phyloP scores from a whole-genome alignment of 2,888 invertebrate genomes.

The Scaptomyza flava region DNA sequence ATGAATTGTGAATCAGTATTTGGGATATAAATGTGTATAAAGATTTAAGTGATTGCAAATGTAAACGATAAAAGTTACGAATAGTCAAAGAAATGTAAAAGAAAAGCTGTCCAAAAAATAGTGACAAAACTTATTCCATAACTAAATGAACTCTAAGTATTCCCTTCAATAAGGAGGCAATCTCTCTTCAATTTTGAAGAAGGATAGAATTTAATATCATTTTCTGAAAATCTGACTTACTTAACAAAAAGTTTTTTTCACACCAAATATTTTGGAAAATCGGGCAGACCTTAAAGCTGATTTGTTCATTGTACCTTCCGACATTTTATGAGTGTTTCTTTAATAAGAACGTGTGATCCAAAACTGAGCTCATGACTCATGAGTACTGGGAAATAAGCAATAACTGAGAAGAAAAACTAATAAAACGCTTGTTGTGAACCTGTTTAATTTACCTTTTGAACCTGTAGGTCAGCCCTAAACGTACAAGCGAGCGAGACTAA shows the following conservation, averaged over 20 bases:
- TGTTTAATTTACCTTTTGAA: conserved; percentile 25
- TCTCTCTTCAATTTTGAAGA: too few species aligned
- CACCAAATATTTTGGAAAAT: background rate
- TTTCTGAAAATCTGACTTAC: too few species aligned
- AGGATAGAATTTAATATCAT: too few species aligned
- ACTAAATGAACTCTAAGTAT: background rate
- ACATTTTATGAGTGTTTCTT: conserved; percentile 2
- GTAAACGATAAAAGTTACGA: too few species aligned
- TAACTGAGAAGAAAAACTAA: background rate
- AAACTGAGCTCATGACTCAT: conserved; percentile 1
- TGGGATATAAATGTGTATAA: background rate
- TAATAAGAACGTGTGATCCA: conserved; percentile 5
- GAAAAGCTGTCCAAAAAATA: background rate
- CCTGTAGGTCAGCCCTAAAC: conserved; percentile 11
- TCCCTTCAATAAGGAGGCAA: too few species aligned
- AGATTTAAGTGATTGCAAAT: conserved; percentile 6
- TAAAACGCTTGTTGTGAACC: conserved; percentile 23
- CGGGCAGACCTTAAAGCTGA: background rate
- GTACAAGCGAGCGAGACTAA: background rate
- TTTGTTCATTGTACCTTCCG: background rate
- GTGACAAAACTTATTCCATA: background rate
- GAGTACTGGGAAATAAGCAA: conserved; percentile 15
- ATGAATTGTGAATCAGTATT: conserved; percentile 12
- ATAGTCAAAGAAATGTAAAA: background rate
- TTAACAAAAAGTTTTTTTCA: background rate